Evolutionary conservation across 2,797 vertebrate genomes (phyloP).

Genomic region (Lerista edwardsae): DNA sequence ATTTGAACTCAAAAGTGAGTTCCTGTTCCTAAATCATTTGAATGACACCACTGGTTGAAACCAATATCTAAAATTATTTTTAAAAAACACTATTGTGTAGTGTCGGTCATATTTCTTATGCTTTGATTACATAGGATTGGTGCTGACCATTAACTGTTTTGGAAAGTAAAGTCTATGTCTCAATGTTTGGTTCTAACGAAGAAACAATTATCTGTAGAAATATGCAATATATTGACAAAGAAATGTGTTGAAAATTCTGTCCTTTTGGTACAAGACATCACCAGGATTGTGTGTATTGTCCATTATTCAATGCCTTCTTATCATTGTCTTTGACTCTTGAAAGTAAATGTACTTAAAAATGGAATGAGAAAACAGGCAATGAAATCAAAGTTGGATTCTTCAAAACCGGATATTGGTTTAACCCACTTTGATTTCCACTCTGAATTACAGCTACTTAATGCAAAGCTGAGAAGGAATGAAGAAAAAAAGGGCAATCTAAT

Average conservation of each 20-base stretch:
- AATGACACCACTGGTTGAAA: no score
- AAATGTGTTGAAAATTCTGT: not conserved
- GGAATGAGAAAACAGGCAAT: not conserved
- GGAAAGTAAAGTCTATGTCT: not conserved
- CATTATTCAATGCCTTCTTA: not conserved
- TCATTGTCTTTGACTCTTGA: not conserved
- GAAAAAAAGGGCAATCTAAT: no score
- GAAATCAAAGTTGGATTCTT: conserved; percentile 1
- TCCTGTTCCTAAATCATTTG: no score
- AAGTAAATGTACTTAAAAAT: not conserved
- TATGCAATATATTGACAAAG: not conserved
- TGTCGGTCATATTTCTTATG: no score
- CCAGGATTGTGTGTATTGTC: not conserved
- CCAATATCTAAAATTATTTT: no score
- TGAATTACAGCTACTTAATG: not conserved
- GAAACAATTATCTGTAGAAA: not conserved
- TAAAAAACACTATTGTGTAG: no score
- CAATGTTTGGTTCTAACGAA: not conserved
- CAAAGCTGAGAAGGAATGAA: not conserved
- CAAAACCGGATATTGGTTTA: not conserved
- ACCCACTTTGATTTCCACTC: not conserved
- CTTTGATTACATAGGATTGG: no score
- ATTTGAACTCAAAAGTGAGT: no score
- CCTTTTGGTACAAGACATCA: not conserved
- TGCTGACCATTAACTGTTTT: no score